Conservation (phyloP, 2,888 invertebrate species). For the Temnothorax ravouxi region DNA sequence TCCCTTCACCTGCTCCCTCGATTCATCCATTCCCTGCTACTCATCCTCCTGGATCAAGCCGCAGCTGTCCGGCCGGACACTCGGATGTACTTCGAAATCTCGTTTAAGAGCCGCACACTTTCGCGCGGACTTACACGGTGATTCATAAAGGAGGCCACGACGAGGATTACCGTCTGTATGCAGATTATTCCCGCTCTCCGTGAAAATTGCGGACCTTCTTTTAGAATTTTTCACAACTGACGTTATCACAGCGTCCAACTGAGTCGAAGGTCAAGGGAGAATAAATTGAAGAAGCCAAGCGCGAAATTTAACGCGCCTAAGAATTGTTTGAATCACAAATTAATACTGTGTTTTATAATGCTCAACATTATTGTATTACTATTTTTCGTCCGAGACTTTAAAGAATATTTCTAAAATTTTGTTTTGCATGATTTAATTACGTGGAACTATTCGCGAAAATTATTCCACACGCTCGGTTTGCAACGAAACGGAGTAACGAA, state of each 20-base stretch:
- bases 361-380: not conserved
- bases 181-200: conserved; percentile 59
- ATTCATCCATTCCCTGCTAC: conserved; percentile 56
- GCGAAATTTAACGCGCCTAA: conserved; percentile 9
- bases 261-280: not conserved
- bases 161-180: conserved; percentile 67
- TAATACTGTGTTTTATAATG: conserved; percentile 16
- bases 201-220: conserved; percentile 61
- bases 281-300: conserved; percentile 1
- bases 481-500: conserved; percentile 71
- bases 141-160: conserved; percentile 68
- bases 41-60: conserved; percentile 68
- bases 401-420: not conserved
- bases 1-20: conserved; percentile 70
- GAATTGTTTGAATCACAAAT: not conserved
- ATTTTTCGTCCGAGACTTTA: not conserved
- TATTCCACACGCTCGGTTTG: conserved; percentile 21
- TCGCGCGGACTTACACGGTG: conserved; percentile 57
- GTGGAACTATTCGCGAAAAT: conserved; percentile 6
- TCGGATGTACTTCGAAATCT: conserved; percentile 72
- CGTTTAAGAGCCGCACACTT: conserved; percentile 62
- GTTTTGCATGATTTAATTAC: not conserved
- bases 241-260: conserved; percentile 29
- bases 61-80: conserved; percentile 63
- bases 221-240: conserved; percentile 43